Evolutionary conservation across 35 echinoderm and acorn worm species (phyloP), one percentile per base, ranked within the genome.

Genomic region (Stichopus chloronotus): DNA sequence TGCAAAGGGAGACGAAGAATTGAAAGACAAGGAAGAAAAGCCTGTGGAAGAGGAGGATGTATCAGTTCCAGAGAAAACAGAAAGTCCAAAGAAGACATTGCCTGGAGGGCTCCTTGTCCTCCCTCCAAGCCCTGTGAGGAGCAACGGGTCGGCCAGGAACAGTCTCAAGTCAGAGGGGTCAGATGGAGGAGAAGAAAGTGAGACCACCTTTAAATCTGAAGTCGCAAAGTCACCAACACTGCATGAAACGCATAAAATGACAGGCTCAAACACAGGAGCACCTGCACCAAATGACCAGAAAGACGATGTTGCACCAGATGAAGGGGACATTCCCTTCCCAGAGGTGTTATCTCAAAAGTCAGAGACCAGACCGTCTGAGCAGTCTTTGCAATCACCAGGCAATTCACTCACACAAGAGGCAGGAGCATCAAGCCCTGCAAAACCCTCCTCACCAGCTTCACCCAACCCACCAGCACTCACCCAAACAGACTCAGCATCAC

Each of bases 321-420:
- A 14, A 24, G 87, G 71, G 87, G 87, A 89, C 52, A 52, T 63
- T 71, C 57, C 87, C 55, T 59, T 53, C 20, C 25, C 87, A 25
- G 87, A 63, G 57, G 87, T 63, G 55, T 89, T 43, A 52, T 71
- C 87, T 72, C 87, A 59, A n/a, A 89, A 89, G 61, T 11, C 59
- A 89, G 57, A 83, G 24, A 83, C 55, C 6, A 6, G 23, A 59
- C 87, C 87, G 71, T 17, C 60, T 54, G 61, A 89, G 7, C 59
- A 89, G 12, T 72, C 87, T 19, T 57, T 57, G 52, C 43, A 83
- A 89, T 52, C 87, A 17, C 61, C 52, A 17, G 30, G 14, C 57
- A 89, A 30, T 71, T 72, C 87, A 89, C 65, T 72, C 65, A 72
- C 23, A 24, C 17, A 63, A 89, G 59, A 89, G 57, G 61, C 60